These are phyloP conservation scores for Callitettix versicolor DNA, from an alignment of 1,140 invertebrate genomes.

Conservation along the genomic window DNA sequence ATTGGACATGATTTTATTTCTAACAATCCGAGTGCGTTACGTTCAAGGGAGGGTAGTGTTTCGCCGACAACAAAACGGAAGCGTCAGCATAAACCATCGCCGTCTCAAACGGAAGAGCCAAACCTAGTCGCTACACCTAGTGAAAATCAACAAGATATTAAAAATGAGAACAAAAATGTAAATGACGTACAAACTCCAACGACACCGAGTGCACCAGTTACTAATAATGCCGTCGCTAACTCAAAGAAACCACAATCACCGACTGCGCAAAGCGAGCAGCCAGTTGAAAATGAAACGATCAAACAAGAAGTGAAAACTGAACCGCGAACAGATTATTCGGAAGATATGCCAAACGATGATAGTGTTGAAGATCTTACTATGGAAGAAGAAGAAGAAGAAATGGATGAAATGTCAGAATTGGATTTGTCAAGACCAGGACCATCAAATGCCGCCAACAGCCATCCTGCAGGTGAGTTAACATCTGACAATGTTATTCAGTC, in stretches of 20 bases:
- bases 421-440: slow-evolving; percentile 22
- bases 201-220: background rate
- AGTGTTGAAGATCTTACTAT: slow-evolving; percentile 24
- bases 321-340: slow-evolving; percentile 5
- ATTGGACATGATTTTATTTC: too few species aligned
- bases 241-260: background rate
- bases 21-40: background rate
- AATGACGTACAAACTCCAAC: background rate
- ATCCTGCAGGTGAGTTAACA: slow-evolving; percentile 12
- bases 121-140: background rate
- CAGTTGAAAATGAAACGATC: background rate
- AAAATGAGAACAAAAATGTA: background rate
- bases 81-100: background rate
- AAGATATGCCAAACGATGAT: slow-evolving; percentile 21
- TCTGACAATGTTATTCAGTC: too few species aligned
- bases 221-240: background rate
- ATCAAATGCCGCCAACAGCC: slow-evolving; percentile 19
- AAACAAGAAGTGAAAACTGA: slow-evolving; percentile 7
- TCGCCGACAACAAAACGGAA: slow-evolving; percentile 5
- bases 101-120: slow-evolving; percentile 3
- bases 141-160: slow-evolving; percentile 1
- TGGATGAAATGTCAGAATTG: slow-evolving; percentile 20
- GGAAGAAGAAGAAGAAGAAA: slow-evolving; percentile 24
- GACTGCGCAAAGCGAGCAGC: background rate
- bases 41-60: slow-evolving; percentile 8